A percentile compares a stretch with the other conserved stretches of the same genome.
phyloP scores from a whole-genome alignment of 2,113 vertebrate genomes.

The Donacobius atricapilla region DNA sequence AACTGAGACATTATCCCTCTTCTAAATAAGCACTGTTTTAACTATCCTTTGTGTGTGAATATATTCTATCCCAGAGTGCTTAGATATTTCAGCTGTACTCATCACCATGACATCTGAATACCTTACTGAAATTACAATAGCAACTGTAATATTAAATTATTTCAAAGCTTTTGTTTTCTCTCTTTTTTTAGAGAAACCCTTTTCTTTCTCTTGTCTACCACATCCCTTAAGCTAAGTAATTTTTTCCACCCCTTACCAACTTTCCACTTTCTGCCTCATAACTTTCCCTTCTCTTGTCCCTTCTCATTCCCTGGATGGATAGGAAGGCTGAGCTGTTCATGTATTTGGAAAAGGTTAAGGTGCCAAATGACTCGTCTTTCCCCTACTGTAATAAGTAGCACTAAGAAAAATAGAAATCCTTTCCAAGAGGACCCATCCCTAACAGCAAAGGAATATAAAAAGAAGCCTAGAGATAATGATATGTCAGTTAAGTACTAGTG shows the following conservation, averaged over 20 bases:
- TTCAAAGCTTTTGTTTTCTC: not conserved
- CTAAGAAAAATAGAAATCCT: not conserved
- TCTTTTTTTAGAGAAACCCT: not conserved
- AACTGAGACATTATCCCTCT: constrained; percentile 56
- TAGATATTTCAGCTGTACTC: constrained; percentile 13
- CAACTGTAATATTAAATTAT: not conserved
- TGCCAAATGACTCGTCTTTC: constrained; percentile 20
- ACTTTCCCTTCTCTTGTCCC: not conserved
- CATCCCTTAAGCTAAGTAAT: not conserved
- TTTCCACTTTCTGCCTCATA: constrained; percentile 15
- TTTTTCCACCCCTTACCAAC: constrained; percentile 17
- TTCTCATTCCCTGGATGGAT: not conserved
- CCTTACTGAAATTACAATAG: not conserved
- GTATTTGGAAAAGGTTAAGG: constrained; percentile 22
- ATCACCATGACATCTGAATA: constrained; percentile 18
- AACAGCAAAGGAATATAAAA: not conserved
- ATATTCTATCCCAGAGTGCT: constrained; percentile 27
- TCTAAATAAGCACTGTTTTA: constrained; percentile 65
- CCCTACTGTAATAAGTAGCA: not conserved
- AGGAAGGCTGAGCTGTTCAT: constrained; percentile 3
- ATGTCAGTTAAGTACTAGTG: not conserved
- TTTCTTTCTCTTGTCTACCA: not conserved
- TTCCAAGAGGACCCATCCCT: not conserved
- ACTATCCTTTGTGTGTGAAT: constrained; percentile 61
- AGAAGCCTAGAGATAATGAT: not conserved